phyloP scores from a whole-genome alignment of 2,888 invertebrate species.

The Ganaspis brasiliensis region DNA sequence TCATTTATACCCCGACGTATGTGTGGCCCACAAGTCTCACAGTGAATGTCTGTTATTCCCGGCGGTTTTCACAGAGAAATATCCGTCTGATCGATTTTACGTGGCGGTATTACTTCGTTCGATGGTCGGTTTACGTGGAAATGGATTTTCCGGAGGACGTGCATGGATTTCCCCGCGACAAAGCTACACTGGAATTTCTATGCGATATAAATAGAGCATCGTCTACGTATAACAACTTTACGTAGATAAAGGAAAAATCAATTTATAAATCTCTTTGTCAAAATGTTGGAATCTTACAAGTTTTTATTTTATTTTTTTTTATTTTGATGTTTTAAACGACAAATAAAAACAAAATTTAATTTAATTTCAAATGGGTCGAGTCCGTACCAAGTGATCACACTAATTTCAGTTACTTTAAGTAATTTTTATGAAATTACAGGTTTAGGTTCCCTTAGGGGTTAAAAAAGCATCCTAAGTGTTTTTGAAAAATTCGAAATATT shows the following conservation, averaged over 20 bases:
- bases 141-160: conserved; percentile 33
- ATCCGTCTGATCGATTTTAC: conserved; percentile 38
- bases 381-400: too few species aligned
- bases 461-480: too few species aligned
- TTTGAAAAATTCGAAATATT: too few species aligned
- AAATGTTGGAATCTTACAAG: neutral
- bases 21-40: neutral
- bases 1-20: conserved; percentile 16
- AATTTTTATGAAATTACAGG: too few species aligned
- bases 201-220: conserved; percentile 22
- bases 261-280: neutral
- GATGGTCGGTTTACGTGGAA: conserved; percentile 33
- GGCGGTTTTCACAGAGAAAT: conserved; percentile 29
- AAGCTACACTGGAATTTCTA: conserved; percentile 19
- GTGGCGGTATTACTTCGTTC: conserved; percentile 33
- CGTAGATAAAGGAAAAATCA: neutral
- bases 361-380: too few species aligned
- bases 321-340: too few species aligned
- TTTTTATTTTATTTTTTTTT: too few species aligned
- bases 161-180: conserved; percentile 33
- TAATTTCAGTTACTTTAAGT: too few species aligned
- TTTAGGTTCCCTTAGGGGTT: too few species aligned
- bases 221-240: conserved; percentile 9
- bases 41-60: conserved; percentile 16
- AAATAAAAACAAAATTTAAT: too few species aligned